Base-by-base conservation (phyloP, 2,888 invertebrate species). In the Hydroisotoma schaefferi region DNA sequence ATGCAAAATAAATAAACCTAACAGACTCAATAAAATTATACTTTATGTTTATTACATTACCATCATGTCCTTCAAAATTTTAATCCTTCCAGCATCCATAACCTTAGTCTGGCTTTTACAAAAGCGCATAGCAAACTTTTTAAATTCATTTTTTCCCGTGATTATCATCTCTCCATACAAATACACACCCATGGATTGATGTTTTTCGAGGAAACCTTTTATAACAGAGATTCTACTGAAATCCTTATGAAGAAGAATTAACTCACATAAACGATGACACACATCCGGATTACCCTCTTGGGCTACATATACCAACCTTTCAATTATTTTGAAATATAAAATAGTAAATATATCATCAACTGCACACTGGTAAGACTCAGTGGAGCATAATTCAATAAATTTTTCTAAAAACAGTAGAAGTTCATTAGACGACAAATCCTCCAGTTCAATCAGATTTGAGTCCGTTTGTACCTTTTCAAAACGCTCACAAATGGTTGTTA, bases 171-270 rank as follows among this genome's bases (percentile, higher is more conserved):
- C 78, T 6, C 78, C 78, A 72, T 76, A 79, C 48, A 79, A 68
- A 64, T 78, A 79, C n/a, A 78, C 76, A 33, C 78, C 79, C 77
- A 79, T 76, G 64, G 77, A 76, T 73, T 77, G 76, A 69, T 78
- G 75, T 37, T 76, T 67, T 1, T 70, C 54, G 2, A 78, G 71
- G 67, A 78, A 78, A 0, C 65, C 25, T 54, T 67, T 49, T 0
- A 79, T 71, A 46, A 74, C 72, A 2, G 43, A 2, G 27, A 76
- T 72, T 46, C 64, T 70, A 6, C 62, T 54, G 2, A 47, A 59
- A 22, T 71, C 71, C 58, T 70, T 73, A 57, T 75, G 72, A 59
- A 76, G 74, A 4, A 78, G 71, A 20, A 78, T 73, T 8, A 78
- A 62, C 67, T 79, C 79, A 73, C 77, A 78, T 76, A 76, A 77